These are phyloP conservation scores for Thereva nobilitata DNA, from an alignment of 2,888 invertebrate species.

Conservation along the genomic window DNA sequence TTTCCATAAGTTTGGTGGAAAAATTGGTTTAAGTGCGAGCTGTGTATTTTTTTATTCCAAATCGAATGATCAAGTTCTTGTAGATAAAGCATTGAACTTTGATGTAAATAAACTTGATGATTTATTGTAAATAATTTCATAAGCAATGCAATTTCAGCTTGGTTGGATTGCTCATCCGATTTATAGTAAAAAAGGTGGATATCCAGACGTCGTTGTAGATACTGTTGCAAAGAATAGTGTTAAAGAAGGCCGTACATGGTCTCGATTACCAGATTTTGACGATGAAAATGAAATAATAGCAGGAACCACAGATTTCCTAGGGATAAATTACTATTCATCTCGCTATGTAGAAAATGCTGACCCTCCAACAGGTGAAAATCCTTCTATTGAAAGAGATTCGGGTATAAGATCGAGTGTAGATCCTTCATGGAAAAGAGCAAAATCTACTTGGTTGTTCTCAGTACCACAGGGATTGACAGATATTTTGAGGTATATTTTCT, in stretches of 20 bases:
- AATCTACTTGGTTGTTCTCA: slow-evolving; percentile 50
- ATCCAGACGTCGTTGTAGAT: slow-evolving; percentile 50
- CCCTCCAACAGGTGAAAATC: slow-evolving; percentile 49
- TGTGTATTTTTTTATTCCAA: slow-evolving; percentile 48
- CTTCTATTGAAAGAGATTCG: slow-evolving; percentile 62
- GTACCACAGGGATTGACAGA: slow-evolving; percentile 50
- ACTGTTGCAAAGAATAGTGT: slow-evolving; percentile 50
- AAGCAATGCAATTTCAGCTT: slow-evolving; percentile 44
- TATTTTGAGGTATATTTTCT: slow-evolving; percentile 36
- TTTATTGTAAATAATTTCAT: background rate
- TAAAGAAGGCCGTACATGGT: slow-evolving; percentile 49
- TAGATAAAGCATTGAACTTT: slow-evolving; percentile 49
- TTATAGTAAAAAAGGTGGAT: slow-evolving; percentile 50
- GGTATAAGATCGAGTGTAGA: slow-evolving; percentile 45
- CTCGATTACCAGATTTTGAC: slow-evolving; percentile 46
- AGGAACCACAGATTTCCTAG: slow-evolving; percentile 50
- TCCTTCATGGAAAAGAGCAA: slow-evolving; percentile 47
- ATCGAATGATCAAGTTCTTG: slow-evolving; percentile 43
- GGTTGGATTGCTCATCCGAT: slow-evolving; percentile 55
- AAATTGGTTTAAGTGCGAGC: slow-evolving; percentile 49
- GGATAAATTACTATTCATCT: slow-evolving; percentile 51
- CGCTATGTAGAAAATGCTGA: slow-evolving; percentile 44
- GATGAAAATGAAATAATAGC: slow-evolving; percentile 43
- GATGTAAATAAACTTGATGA: slow-evolving; percentile 41
- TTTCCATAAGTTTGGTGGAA: slow-evolving; percentile 47